Conservation (phyloP, 2,888 invertebrate species). For the Digitonthophagus gazella region DNA sequence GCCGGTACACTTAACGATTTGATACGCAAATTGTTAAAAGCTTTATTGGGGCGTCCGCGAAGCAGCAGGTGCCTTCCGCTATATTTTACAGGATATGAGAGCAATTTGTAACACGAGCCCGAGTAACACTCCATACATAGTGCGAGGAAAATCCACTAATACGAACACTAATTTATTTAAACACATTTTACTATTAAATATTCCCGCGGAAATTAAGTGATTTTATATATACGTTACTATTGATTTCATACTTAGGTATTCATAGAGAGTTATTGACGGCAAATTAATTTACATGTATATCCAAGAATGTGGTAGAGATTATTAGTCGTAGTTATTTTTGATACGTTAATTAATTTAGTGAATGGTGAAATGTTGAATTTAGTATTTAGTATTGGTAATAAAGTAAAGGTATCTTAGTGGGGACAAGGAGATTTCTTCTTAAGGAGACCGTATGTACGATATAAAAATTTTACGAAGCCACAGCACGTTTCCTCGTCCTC, state of each 20-base stretch:
- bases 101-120: not conserved
- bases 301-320: no score
- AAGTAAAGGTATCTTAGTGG: no score
- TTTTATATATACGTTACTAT: not conserved
- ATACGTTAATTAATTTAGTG: no score
- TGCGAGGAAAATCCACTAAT: not conserved
- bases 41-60: not conserved
- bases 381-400: no score
- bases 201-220: not conserved
- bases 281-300: no score
- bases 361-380: no score
- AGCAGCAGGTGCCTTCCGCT: not conserved
- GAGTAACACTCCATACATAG: not conserved
- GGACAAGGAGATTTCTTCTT: no score
- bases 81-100: not conserved
- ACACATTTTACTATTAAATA: not conserved
- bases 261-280: no score
- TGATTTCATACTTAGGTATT: no score
- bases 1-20: conserved; percentile 3
- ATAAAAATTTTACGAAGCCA: not conserved
- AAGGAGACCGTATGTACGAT: not conserved
- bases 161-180: not conserved
- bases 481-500: conserved; percentile 6
- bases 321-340: no score
- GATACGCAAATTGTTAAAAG: not conserved